phyloP scores from a whole-genome alignment of 2,888 invertebrate species.

The Lithodes maja region DNA sequence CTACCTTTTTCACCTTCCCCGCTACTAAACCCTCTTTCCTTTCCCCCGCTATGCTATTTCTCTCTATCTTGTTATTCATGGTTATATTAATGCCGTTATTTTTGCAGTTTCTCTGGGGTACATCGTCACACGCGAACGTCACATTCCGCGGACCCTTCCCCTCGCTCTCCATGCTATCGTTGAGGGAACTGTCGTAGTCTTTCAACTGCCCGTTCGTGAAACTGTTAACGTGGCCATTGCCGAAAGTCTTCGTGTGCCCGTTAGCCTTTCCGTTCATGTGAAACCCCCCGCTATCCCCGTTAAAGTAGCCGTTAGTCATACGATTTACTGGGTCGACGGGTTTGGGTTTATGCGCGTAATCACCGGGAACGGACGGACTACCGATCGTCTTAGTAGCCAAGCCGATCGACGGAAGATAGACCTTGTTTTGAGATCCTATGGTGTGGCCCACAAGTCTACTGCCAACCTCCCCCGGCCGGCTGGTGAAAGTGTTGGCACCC shows the following conservation, averaged over 20 bases:
- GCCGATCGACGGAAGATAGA: not conserved
- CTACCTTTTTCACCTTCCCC: not conserved
- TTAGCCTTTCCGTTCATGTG: not conserved
- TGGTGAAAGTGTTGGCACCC: too few species aligned
- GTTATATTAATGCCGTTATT: not conserved
- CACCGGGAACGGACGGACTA: not conserved
- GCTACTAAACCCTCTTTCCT: not conserved
- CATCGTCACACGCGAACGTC: not conserved
- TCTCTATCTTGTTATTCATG: not conserved
- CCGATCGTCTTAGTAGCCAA: not conserved
- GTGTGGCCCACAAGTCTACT: not conserved
- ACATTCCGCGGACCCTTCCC: not conserved
- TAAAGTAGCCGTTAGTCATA: constrained; percentile 7
- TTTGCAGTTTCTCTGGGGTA: not conserved
- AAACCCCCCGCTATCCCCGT: not conserved
- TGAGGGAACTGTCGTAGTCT: not conserved
- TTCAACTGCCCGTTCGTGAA: not conserved
- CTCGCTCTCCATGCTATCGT: not conserved
- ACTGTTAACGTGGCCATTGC: not conserved
- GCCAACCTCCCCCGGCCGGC: too few species aligned
- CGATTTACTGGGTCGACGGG: not conserved
- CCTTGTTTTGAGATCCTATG: not conserved
- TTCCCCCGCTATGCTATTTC: not conserved
- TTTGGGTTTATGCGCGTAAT: not conserved
- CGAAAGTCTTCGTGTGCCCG: not conserved